Base-by-base conservation (phyloP, 2,113 vertebrate genomes). In the Bagarius yarrelli region DNA sequence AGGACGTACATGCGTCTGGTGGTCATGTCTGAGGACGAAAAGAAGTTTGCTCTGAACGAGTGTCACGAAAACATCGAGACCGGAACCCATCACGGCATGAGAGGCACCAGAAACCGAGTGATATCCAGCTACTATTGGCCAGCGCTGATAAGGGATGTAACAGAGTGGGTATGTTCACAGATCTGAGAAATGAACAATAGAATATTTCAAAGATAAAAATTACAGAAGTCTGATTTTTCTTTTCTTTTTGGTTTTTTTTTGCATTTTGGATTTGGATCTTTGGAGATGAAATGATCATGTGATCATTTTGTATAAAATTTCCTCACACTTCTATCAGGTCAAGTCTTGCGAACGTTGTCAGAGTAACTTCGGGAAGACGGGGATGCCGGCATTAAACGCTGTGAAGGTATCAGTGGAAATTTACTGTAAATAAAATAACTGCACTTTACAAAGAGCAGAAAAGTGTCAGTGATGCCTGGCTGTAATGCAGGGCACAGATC, bases 331-430 rank as follows among this genome's bases (percentile, higher is more conserved):
- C 25, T 70, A 47, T 70, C 40, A 70, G 67, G 67, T 70, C 36
- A 70, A 70, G 67, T 70, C 67, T 70, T 70, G 67, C 16, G 67
- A 50, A n/a, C 67, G 14, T n/a, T 70, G 67, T 70, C 67, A 70
- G 67, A 70, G 23, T 12, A 47, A 25, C 67, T 19, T 9, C 67
- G 18, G 14, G 14, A 70, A 47, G 40, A 47, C n/a, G 23, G 67
- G 40, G 67, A 70, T 1, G 14, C 23, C 40, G 14, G 5, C 19
- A 4, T 1, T 40, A 34, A 32, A 40, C 23, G 19, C 67, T 47
- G 67, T 47, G 23, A 47, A 70, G 67, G 67, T 70, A 70, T 70
- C 16, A n/a, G 66, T 70, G 12, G 21, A n/a, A n/a, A n/a, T n/a
- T n/a, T n/a, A n/a, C n/a, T n/a, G n/a, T n/a, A n/a, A n/a, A n/a